Conservation (phyloP, 2,797 vertebrate species). For the Picus viridis region DNA sequence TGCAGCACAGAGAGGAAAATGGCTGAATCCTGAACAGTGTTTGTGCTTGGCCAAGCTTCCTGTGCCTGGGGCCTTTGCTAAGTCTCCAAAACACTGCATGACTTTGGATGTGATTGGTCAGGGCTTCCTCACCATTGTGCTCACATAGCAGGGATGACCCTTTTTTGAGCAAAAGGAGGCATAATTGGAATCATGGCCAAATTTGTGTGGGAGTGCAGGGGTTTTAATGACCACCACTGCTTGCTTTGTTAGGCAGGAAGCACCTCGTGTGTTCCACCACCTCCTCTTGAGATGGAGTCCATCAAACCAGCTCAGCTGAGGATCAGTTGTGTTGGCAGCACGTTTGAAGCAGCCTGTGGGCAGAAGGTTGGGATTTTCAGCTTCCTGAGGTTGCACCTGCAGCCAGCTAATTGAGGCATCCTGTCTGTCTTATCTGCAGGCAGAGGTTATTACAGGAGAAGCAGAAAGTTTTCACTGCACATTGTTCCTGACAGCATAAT, state of each 20-base stretch:
- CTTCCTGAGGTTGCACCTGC: background rate
- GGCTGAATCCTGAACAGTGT: background rate
- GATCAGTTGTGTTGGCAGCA: background rate
- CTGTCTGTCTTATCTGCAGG: background rate
- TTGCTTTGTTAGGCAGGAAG: background rate
- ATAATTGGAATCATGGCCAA: background rate
- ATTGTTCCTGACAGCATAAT: background rate
- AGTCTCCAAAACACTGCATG: accelerated
- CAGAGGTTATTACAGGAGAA: background rate
- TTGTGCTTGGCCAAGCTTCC: background rate
- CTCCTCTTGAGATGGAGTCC: background rate
- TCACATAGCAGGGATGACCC: background rate
- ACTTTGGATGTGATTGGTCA: background rate
- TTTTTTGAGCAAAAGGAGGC: background rate
- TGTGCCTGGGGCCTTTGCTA: background rate
- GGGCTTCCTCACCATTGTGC: background rate
- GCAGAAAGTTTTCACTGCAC: background rate
- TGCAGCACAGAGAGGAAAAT: background rate
- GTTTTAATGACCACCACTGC: background rate
- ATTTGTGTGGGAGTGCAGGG: background rate
- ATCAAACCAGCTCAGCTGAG: background rate
- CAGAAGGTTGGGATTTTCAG: background rate
- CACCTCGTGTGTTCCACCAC: background rate
- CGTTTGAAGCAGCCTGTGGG: background rate
- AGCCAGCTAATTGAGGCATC: background rate